Evolutionary conservation across 2,797 vertebrate species (phyloP).

Genomic region (Oryzias dopingdopingensis): DNA sequence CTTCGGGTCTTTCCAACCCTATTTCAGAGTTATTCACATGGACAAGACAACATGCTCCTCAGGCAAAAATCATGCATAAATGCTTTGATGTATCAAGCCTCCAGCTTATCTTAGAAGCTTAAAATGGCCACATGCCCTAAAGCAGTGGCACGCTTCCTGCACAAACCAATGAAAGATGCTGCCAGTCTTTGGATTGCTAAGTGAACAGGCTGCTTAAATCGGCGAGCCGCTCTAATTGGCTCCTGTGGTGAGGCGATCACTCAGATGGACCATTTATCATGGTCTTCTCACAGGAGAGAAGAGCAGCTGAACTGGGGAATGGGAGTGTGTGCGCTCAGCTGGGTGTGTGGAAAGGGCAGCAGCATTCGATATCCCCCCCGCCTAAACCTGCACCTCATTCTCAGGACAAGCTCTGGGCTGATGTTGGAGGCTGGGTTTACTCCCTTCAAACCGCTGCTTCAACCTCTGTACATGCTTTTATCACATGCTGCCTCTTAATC

Average conservation of each 20-base stretch:
- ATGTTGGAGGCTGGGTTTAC: conserved; percentile 24
- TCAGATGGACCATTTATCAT: conserved; percentile 60
- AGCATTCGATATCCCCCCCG: conserved; percentile 33
- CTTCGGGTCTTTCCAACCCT: neutral
- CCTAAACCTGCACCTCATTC: conserved; percentile 50
- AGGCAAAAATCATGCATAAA: conserved; percentile 22
- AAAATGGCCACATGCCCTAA: conserved; percentile 31
- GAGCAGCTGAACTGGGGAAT: conserved; percentile 2
- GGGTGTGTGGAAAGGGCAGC: conserved; percentile 16
- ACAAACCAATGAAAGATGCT: conserved; percentile 32
- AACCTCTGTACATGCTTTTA: conserved; percentile 67
- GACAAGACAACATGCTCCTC: conserved; percentile 5
- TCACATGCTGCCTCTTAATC: conserved; percentile 61
- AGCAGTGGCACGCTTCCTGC: conserved; percentile 17
- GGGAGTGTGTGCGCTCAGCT: neutral
- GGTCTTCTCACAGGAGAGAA: conserved; percentile 37
- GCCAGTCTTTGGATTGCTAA: conserved; percentile 45
- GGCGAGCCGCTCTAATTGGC: conserved; percentile 67
- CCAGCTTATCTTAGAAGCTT: conserved; percentile 20
- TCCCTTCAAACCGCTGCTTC: conserved; percentile 48
- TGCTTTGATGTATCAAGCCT: conserved; percentile 13
- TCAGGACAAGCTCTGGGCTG: conserved; percentile 19
- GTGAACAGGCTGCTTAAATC: conserved; percentile 64
- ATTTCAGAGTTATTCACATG: conserved; percentile 13
- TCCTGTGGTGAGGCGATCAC: conserved; percentile 66